A percentile compares a stretch with the other conserved stretches of the same genome.
These are phyloP conservation scores for Quiscalus mexicanus DNA, from an alignment of 2,113 vertebrate genomes.

Conservation along the genomic window DNA sequence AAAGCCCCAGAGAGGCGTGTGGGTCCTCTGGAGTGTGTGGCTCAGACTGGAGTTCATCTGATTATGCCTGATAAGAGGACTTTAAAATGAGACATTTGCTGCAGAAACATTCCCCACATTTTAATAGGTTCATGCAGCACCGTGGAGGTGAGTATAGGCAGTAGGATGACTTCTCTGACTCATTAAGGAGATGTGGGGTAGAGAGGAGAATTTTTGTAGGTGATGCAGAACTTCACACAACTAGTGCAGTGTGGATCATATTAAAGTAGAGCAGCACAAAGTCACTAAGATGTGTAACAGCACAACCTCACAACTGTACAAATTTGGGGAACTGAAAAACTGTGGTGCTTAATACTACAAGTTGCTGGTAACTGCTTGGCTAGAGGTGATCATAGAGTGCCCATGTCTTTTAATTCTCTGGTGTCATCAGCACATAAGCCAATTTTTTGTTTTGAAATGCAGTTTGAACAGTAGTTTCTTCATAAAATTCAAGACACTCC, in stretches of 20 bases:
- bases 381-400: not conserved
- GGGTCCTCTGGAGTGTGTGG: not conserved
- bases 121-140: not conserved
- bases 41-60: not conserved
- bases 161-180: not conserved
- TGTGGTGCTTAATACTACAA: not conserved
- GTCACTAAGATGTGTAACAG: not conserved
- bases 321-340: not conserved
- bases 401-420: not conserved
- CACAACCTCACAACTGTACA: not conserved
- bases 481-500: not conserved
- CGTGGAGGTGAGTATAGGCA: not conserved
- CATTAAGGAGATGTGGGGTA: not conserved
- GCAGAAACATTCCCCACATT: not conserved
- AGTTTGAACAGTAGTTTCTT: not conserved
- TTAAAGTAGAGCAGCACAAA: not conserved
- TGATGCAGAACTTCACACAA: not conserved
- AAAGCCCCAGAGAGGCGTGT: not conserved
- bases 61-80: not conserved
- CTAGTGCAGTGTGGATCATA: not conserved
- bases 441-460: not conserved
- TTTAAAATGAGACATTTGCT: not conserved
- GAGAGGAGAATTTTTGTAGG: not conserved
- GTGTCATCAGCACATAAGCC: not conserved
- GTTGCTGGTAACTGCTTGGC: not conserved